phyloP scores from a whole-genome alignment of 2,888 invertebrate genomes.

The Galerucella nymphaeae region DNA sequence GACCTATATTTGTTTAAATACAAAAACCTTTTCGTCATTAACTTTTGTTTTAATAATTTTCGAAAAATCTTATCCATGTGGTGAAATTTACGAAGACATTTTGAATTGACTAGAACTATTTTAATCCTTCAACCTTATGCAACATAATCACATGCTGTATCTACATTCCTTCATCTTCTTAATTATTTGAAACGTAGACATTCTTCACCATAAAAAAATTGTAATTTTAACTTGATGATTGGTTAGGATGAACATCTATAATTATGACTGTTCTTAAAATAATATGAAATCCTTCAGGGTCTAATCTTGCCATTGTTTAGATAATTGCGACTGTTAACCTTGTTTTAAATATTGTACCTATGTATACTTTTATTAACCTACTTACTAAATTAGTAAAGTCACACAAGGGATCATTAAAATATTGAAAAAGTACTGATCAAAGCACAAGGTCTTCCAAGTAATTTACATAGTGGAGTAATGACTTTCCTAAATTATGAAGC shows the following conservation, averaged over 20 bases:
- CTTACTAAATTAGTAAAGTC: not conserved
- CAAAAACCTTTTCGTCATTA: conserved; percentile 9
- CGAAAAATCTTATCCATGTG: not conserved
- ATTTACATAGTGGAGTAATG: not conserved
- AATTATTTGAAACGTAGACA: conserved; percentile 5
- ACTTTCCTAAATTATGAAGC: not conserved
- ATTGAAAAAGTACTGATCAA: not conserved
- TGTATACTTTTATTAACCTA: not conserved
- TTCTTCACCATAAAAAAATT: not conserved
- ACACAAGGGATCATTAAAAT: not conserved
- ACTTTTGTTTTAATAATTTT: not conserved
- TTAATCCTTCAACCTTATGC: conserved; percentile 32
- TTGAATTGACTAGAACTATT: conserved; percentile 18
- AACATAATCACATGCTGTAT: conserved; percentile 32
- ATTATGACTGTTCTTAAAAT: conserved; percentile 10
- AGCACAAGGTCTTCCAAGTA: not conserved
- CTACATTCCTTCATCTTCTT: conserved; percentile 23
- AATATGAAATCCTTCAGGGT: not conserved
- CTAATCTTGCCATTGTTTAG: not conserved
- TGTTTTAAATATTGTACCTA: conserved; percentile 2
- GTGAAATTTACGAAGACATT: not conserved
- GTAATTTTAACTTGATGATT: not conserved
- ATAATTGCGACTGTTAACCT: not conserved
- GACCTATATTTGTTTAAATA: conserved; percentile 34
- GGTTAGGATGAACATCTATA: conserved; percentile 1